Conservation (phyloP, 1,140 invertebrate genomes). For the Pogonomyrmex barbatus region DNA sequence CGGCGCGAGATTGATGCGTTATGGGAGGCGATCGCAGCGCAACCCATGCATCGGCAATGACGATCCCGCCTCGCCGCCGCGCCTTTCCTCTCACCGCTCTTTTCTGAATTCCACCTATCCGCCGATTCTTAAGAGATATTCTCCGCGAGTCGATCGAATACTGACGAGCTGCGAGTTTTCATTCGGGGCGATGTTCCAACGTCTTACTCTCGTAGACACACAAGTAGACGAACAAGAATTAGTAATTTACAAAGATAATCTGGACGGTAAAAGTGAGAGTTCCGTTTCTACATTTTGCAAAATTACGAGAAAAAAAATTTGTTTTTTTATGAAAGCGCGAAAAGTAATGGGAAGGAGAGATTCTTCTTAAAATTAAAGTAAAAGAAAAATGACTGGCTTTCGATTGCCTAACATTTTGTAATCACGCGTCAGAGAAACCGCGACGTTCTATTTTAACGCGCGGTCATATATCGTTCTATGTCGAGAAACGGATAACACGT, state of each 20-base stretch:
- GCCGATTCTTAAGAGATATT: constrained; percentile 35
- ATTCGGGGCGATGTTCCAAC: background rate
- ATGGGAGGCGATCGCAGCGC: constrained; percentile 73
- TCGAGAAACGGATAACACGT: constrained; percentile 37
- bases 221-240: background rate
- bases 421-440: background rate
- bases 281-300: background rate
- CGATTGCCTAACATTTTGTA: background rate
- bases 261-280: too few relatives aligned
- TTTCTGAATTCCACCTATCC: constrained; percentile 48
- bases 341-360: background rate
- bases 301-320: background rate
- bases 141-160: constrained; percentile 40
- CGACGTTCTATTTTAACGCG: constrained; percentile 50
- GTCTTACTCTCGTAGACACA: too few relatives aligned
- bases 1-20: constrained; percentile 72
- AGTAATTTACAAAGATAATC: background rate
- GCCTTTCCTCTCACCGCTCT: constrained; percentile 1
- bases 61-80: constrained; percentile 40
- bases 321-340: background rate
- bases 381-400: background rate
- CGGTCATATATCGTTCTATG: constrained; percentile 4
- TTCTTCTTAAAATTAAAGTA: background rate
- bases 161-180: constrained; percentile 15
- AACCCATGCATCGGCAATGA: constrained; percentile 74